These are phyloP conservation scores for Megaustenia siamemsis DNA, from an alignment of 2,888 invertebrate species.

Conservation along the genomic window DNA sequence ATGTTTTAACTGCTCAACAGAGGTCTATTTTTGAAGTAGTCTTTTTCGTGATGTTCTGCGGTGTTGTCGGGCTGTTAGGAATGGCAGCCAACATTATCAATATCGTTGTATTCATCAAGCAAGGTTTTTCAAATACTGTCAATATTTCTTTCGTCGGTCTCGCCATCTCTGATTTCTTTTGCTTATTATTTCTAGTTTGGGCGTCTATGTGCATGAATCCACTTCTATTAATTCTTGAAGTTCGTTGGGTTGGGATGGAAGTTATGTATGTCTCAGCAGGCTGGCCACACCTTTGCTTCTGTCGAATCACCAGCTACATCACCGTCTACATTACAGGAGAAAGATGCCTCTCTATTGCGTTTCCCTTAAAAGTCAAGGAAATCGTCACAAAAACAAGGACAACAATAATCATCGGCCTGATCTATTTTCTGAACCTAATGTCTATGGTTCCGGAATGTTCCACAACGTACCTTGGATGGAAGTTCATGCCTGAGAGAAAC, in stretches of 20 bases:
- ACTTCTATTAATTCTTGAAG: neutral
- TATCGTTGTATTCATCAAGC: neutral
- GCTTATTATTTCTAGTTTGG: constrained; percentile 9
- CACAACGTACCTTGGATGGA: neutral
- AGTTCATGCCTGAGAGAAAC: neutral
- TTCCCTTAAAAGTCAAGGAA: constrained; percentile 26
- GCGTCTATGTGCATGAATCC: constrained; percentile 18
- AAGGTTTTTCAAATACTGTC: constrained; percentile 21
- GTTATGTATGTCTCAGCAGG: constrained; percentile 2
- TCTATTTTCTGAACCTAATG: neutral
- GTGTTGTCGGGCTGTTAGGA: neutral
- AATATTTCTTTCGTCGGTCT: constrained; percentile 27
- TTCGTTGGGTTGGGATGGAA: neutral
- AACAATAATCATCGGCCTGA: neutral
- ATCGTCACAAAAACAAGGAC: constrained; percentile 7
- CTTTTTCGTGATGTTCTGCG: neutral
- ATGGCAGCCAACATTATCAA: constrained; percentile 4
- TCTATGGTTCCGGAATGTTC: constrained; percentile 8
- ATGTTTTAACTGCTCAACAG: no score
- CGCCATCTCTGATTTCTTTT: constrained; percentile 25
- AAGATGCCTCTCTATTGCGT: constrained; percentile 11
- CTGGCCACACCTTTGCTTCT: constrained; percentile 24
- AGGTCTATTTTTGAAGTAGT: constrained; percentile 9
- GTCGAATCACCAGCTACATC: constrained; percentile 27
- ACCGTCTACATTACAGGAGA: constrained; percentile 35